These are phyloP conservation scores for Ochropacha duplaris DNA, from an alignment of 2,888 invertebrate genomes.

Conservation along the genomic window DNA sequence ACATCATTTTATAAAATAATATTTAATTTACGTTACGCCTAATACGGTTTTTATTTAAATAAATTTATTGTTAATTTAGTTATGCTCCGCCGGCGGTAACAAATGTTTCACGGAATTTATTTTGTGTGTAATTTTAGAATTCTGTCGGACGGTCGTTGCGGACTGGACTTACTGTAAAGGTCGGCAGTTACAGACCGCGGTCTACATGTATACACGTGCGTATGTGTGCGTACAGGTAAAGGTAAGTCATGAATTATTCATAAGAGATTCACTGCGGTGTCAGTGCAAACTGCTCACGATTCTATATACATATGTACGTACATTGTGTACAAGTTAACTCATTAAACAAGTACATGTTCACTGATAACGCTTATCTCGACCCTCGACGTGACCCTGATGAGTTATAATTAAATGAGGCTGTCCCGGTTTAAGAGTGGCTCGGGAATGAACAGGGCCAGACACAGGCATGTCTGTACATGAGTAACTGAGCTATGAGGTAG, in stretches of 20 bases:
- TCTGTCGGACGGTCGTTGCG: not conserved
- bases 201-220: not conserved
- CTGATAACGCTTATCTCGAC: not conserved
- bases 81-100: not conserved
- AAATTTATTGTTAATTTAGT: too few relatives aligned
- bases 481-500: too few relatives aligned
- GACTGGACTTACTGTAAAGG: not conserved
- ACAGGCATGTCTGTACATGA: too few relatives aligned
- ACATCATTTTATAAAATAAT: too few relatives aligned
- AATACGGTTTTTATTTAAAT: too few relatives aligned
- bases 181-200: not conserved
- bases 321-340: too few relatives aligned
- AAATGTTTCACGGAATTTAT: not conserved
- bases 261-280: not conserved
- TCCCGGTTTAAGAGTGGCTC: too few relatives aligned
- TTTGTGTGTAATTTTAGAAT: not conserved
- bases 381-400: not conserved
- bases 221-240: not conserved
- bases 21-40: too few relatives aligned
- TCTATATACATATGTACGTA: not conserved
- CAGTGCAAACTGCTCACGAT: not conserved
- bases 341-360: not conserved
- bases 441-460: too few relatives aligned
- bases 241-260: not conserved
- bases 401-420: too few relatives aligned